A percentile compares a stretch with the other conserved stretches of the same genome.
Conservation (phyloP, 2,797 vertebrate species). For the Choloepus didactylus region DNA sequence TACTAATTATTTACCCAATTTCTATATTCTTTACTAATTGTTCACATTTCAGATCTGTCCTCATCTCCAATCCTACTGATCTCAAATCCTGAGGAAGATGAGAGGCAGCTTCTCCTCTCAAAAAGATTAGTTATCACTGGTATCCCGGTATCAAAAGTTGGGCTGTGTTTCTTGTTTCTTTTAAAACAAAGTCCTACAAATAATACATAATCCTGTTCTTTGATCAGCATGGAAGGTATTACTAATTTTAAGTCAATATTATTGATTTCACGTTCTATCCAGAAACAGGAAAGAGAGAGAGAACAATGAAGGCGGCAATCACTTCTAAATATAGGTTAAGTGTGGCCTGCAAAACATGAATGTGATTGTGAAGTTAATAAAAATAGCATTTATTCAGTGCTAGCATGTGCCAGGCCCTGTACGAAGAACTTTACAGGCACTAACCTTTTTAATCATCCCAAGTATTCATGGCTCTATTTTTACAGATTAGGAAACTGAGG, state of each 20-base stretch:
- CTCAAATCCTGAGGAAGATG: background rate
- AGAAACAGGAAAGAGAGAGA: background rate
- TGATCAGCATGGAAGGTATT: background rate
- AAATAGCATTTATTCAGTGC: background rate
- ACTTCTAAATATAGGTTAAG: background rate
- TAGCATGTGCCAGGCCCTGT: background rate
- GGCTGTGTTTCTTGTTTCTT: background rate
- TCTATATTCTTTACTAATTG: background rate
- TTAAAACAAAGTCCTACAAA: background rate
- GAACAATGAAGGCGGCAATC: background rate
- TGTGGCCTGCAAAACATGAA: background rate
- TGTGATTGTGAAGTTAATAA: background rate
- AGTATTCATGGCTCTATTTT: background rate
- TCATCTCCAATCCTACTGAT: background rate
- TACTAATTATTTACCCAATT: too few relatives aligned
- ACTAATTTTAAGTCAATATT: background rate
- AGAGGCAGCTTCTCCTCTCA: background rate
- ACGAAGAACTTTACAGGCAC: background rate
- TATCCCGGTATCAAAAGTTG: background rate
- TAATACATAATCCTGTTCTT: background rate
- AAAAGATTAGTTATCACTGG: background rate
- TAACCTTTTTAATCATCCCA: background rate
- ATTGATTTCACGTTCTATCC: background rate
- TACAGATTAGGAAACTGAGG: slow-evolving; percentile 27
- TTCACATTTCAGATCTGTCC: background rate